phyloP scores from a whole-genome alignment of 2,797 vertebrate species.

The Benthosema pterotum region DNA sequence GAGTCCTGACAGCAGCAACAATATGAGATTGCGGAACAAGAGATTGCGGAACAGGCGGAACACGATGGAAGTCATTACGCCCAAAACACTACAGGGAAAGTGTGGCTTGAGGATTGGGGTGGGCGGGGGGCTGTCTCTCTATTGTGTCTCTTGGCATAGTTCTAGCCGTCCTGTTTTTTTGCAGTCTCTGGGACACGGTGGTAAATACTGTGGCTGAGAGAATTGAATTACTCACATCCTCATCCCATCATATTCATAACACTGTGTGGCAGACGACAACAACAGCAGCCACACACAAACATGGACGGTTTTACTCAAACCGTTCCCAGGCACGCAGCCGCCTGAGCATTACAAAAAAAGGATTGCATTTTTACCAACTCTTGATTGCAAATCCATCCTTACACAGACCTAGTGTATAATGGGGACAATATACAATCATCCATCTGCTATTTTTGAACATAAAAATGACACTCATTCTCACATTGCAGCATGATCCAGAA shows the following conservation, averaged over 20 bases:
- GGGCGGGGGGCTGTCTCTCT: not conserved
- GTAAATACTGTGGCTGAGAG: slow-evolving; percentile 1
- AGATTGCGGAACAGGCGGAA: slow-evolving; percentile 4
- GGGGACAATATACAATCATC: too few species aligned
- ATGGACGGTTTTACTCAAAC: not conserved
- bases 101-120: slow-evolving; percentile 9
- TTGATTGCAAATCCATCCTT: not conserved
- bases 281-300: not conserved
- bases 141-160: slow-evolving; percentile 16
- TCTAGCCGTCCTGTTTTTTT: slow-evolving; percentile 15
- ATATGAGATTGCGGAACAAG: not conserved
- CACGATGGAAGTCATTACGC: slow-evolving; percentile 2
- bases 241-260: slow-evolving; percentile 6
- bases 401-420: too few species aligned
- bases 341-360: not conserved
- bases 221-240: slow-evolving; percentile 1
- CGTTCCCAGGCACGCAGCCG: not conserved
- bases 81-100: slow-evolving; percentile 11
- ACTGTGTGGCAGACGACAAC: not conserved
- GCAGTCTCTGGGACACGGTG: not conserved
- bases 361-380: not conserved
- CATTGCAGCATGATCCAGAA: too few species aligned
- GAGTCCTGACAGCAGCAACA: too few species aligned
- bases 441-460: too few species aligned
- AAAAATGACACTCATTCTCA: too few species aligned